phyloP scores from a whole-genome alignment of 30 jellyfish, hydroid and myxozoan genomes.

The Pelagia noctiluca region DNA sequence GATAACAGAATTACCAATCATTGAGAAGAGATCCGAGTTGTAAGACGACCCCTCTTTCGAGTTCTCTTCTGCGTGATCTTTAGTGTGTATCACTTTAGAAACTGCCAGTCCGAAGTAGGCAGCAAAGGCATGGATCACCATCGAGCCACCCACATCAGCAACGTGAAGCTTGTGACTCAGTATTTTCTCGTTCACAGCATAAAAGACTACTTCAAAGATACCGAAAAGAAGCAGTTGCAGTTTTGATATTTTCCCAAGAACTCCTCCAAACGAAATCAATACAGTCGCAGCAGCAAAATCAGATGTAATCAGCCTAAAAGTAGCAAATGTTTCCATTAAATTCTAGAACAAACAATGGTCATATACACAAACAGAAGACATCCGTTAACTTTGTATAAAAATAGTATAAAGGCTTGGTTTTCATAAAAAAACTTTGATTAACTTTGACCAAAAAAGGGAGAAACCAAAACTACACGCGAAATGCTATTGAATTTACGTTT shows the following conservation, averaged over 20 bases:
- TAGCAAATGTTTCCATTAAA: no score
- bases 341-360: no score
- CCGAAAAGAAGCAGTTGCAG: constrained; percentile 80
- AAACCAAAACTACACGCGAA: no score
- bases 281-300: constrained; percentile 94
- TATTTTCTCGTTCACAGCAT: constrained; percentile 76
- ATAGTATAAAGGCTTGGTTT: no score
- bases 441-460: no score
- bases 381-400: no score
- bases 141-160: constrained; percentile 96
- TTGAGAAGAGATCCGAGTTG: constrained; percentile 85
- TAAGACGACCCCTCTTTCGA: constrained; percentile 79
- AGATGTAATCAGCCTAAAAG: constrained; percentile 79
- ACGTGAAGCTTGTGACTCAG: constrained; percentile 61
- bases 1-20: constrained; percentile 70
- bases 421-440: no score
- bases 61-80: constrained; percentile 63
- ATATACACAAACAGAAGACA: no score
- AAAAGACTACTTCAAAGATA: constrained; percentile 71
- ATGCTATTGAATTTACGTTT: no score
- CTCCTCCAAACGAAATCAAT: constrained; percentile 91
- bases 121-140: constrained; percentile 91
- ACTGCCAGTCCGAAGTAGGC: constrained; percentile 96
- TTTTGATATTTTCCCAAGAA: constrained; percentile 87
- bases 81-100: constrained; percentile 55